Conservation (phyloP, 1,140 invertebrate species). For the Apolygus lucorum region DNA sequence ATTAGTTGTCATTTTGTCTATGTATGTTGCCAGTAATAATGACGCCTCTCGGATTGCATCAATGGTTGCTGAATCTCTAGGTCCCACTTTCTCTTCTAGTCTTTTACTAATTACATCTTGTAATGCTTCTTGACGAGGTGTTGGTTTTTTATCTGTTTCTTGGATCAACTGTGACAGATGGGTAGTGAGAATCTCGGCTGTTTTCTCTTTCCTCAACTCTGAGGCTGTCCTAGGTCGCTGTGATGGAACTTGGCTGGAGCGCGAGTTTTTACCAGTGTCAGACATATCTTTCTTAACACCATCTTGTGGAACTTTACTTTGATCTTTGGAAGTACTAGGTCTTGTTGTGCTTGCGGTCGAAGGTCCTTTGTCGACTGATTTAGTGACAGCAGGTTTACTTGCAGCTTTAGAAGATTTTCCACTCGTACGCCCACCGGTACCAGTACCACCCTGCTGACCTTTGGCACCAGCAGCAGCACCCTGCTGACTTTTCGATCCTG, state of each 20-base stretch:
- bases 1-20: not conserved
- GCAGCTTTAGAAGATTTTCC: too few relatives aligned
- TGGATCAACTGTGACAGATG: not conserved
- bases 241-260: not conserved
- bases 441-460: too few relatives aligned
- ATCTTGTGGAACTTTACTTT: too few relatives aligned
- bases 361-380: too few relatives aligned
- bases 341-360: too few relatives aligned
- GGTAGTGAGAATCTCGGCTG: not conserved
- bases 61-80: not conserved
- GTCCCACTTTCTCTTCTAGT: not conserved
- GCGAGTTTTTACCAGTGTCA: too few relatives aligned
- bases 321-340: too few relatives aligned
- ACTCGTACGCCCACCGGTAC: too few relatives aligned
- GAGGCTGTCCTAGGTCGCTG: not conserved
- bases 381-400: too few relatives aligned
- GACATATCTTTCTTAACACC: too few relatives aligned
- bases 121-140: constrained; percentile 5
- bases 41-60: not conserved
- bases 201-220: not conserved
- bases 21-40: not conserved
- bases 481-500: too few relatives aligned
- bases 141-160: not conserved
- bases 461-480: too few relatives aligned
- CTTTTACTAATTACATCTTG: constrained; percentile 3